phyloP scores from a whole-genome alignment of 2,888 invertebrate species.

The Steinernema carpocapsae region DNA sequence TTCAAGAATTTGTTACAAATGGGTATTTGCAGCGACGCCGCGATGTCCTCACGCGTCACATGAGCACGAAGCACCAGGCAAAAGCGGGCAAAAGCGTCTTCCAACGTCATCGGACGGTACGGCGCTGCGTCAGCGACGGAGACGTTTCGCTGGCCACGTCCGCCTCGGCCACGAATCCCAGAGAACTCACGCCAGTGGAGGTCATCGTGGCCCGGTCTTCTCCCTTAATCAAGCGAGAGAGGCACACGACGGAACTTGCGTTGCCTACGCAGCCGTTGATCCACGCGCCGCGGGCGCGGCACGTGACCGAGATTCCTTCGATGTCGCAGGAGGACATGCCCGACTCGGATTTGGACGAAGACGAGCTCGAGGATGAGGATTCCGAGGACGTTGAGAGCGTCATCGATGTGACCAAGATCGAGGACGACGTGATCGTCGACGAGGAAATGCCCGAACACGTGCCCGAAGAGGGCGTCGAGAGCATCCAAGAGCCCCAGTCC shows the following conservation, averaged over 20 bases:
- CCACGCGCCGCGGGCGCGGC: slow-evolving; percentile 1
- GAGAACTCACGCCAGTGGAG: slow-evolving; percentile 8
- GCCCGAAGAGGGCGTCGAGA: no score
- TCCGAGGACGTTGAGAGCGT: slow-evolving; percentile 48
- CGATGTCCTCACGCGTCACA: slow-evolving; percentile 66
- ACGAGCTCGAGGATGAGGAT: slow-evolving; percentile 41
- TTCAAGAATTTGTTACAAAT: slow-evolving; percentile 6
- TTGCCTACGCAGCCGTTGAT: slow-evolving; percentile 9
- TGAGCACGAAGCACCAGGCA: slow-evolving; percentile 63
- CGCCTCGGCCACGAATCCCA: background rate
- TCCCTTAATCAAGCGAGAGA: slow-evolving; percentile 14
- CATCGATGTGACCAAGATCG: slow-evolving; percentile 42
- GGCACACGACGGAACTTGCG: slow-evolving; percentile 4
- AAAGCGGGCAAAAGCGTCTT: slow-evolving; percentile 46
- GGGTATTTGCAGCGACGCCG: slow-evolving; percentile 58
- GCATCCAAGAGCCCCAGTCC: background rate
- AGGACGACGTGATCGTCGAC: slow-evolving; percentile 55
- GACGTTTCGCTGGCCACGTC: slow-evolving; percentile 20
- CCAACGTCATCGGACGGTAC: slow-evolving; percentile 27
- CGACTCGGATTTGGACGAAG: slow-evolving; percentile 34
- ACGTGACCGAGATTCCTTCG: slow-evolving; percentile 32
- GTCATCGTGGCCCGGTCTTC: slow-evolving; percentile 23
- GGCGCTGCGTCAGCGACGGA: slow-evolving; percentile 30
- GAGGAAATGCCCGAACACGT: slow-evolving; percentile 10
- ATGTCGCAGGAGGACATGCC: background rate